phyloP scores from a whole-genome alignment of 2,888 invertebrate genomes.

The Pseudolycoriella hygida region DNA sequence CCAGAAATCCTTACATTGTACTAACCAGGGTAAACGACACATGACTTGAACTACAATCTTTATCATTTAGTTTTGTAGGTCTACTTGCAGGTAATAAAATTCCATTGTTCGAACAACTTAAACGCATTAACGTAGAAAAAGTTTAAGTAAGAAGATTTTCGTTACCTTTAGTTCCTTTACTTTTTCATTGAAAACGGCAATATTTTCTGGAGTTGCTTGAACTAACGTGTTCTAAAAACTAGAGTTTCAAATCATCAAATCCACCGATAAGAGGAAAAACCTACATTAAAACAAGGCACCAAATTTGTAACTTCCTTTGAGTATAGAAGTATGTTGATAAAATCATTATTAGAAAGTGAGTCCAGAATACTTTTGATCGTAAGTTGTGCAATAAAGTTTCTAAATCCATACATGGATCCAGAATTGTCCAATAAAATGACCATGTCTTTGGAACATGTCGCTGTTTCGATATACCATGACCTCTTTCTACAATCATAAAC shows the following conservation, averaged over 20 bases:
- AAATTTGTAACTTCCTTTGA: conserved; percentile 55
- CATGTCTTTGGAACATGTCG: conserved; percentile 94
- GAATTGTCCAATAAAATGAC: conserved; percentile 88
- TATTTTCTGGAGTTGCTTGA: conserved; percentile 75
- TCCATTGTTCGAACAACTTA: too few species aligned
- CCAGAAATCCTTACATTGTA: too few species aligned
- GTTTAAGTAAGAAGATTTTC: too few species aligned
- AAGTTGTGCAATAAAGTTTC: conserved; percentile 58
- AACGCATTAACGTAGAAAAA: too few species aligned
- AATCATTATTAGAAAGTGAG: conserved; percentile 95
- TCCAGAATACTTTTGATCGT: conserved; percentile 80
- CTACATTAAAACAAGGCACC: conserved; percentile 60
- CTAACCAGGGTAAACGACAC: too few species aligned
- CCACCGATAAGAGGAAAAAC: neutral
- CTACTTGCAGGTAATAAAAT: too few species aligned
- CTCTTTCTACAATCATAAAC: conserved; percentile 83
- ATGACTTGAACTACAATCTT: too few species aligned
- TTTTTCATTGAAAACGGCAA: conserved; percentile 50
- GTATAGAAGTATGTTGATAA: conserved; percentile 78
- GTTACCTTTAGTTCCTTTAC: conserved; percentile 35
- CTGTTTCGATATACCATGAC: conserved; percentile 95
- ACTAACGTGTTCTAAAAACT: conserved; percentile 44
- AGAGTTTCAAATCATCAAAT: neutral
- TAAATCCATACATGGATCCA: conserved; percentile 88
- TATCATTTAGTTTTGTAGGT: too few species aligned